Evolutionary conservation across 1,140 invertebrate species (phyloP).

Genomic region (Drosophila rhopaloa): DNA sequence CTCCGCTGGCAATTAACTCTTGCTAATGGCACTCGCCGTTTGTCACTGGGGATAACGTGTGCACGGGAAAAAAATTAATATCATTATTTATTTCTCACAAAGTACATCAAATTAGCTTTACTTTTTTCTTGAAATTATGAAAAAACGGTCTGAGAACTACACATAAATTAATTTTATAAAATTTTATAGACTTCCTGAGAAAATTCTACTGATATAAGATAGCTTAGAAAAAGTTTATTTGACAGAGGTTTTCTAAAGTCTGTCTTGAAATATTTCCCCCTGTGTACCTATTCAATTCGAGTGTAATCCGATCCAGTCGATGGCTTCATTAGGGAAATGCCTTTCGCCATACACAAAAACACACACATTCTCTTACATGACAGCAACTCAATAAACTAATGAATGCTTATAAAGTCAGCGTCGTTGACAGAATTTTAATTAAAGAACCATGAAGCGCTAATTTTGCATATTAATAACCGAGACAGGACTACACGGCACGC

Average conservation of each 20-base stretch:
- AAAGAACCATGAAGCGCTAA: constrained; percentile 76
- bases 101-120: too few relatives aligned
- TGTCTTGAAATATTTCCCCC: not conserved
- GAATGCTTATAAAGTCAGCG: constrained; percentile 66
- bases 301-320: constrained; percentile 21
- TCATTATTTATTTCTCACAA: too few relatives aligned
- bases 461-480: constrained; percentile 78
- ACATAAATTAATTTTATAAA: too few relatives aligned
- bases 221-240: too few relatives aligned
- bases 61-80: not conserved
- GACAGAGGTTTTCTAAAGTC: too few relatives aligned
- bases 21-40: constrained; percentile 59
- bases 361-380: constrained; percentile 15
- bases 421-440: constrained; percentile 75
- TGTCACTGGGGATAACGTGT: constrained; percentile 8
- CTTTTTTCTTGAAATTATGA: too few relatives aligned
- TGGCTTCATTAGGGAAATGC: constrained; percentile 45
- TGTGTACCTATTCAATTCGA: not conserved
- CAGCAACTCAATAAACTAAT: constrained; percentile 72
- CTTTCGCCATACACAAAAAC: constrained; percentile 5
- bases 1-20: constrained; percentile 29
- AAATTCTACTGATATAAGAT: too few relatives aligned
- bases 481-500: constrained; percentile 29
- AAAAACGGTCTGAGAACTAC: too few relatives aligned
- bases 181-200: too few relatives aligned